Conservation (phyloP, 2,888 invertebrate genomes). For the Myopa tessellatipennis region DNA sequence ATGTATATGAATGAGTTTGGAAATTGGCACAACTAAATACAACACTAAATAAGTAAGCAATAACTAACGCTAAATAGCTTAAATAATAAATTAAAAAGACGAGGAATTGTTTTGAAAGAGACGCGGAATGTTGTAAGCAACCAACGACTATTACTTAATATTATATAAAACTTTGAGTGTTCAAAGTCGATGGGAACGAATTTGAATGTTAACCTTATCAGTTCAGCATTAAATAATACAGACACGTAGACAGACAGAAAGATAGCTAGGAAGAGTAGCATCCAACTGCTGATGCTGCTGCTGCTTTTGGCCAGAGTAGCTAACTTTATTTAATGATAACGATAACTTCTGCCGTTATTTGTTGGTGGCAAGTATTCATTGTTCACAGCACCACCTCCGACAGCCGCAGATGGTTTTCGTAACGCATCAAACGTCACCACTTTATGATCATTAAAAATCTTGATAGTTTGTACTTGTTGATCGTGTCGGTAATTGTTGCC, state of each 20-base stretch:
- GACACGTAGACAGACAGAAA: not conserved
- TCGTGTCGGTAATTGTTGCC: slow-evolving; percentile 51
- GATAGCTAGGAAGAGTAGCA: not conserved
- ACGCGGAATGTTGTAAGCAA: slow-evolving; percentile 3
- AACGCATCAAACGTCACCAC: slow-evolving; percentile 38
- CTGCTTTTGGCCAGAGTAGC: not conserved
- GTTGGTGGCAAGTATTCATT: slow-evolving; percentile 45
- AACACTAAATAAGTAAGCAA: not conserved
- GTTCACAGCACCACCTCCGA: not conserved
- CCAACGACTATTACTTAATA: not conserved
- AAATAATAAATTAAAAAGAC: slow-evolving; percentile 4
- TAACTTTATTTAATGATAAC: not conserved
- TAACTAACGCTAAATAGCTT: slow-evolving; percentile 15
- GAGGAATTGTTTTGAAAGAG: not conserved
- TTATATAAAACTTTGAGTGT: too few species aligned
- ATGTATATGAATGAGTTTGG: too few species aligned
- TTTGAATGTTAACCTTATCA: slow-evolving; percentile 48
- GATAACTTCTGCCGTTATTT: not conserved
- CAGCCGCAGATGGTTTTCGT: not conserved
- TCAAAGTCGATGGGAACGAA: slow-evolving; percentile 1
- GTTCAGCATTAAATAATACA: slow-evolving; percentile 46
- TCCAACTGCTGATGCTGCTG: not conserved
- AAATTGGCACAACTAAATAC: too few species aligned
- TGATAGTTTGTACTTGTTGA: slow-evolving; percentile 58
- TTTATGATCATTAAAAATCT: slow-evolving; percentile 58